Base-by-base conservation (phyloP, 1,140 invertebrate genomes). In the Homarus americanus region DNA sequence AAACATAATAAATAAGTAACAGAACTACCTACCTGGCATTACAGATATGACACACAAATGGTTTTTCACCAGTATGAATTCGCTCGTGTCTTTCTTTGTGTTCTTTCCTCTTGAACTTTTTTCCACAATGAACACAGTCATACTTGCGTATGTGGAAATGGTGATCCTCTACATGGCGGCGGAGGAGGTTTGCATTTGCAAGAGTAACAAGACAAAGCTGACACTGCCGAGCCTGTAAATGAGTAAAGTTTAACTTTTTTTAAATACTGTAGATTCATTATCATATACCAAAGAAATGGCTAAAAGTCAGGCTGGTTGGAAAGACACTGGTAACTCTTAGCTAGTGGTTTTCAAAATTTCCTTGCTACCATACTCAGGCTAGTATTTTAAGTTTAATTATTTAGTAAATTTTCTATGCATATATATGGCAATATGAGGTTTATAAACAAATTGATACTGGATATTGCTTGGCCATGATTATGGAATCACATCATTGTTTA, bases 61-160 rank as follows among this genome's bases (percentile, higher is more conserved):
- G 94, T 12, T 96, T 95, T 34, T 96, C 95, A 28, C 96, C 96
- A 36, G 96, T 96, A 93, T 97, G 96, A 2, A 95, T 93, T 24
- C 96, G 95, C 92, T 95, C 93, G 93, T 97, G 97, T 93, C 96
- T 96, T 91, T 96, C 96, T 34, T 96, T 94, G 90, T 96, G 95
- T 95, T 96, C 96, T 76, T 96, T 95, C 92, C 96, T 96, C 0
- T 95, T 95, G 93, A 97, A 97, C 7, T 94, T 94, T 85, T 96
- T 95, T 76, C 95, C 94, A 94, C 96, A 96, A 73, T 94, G 96
- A 93, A 93, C 93, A 93, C 96, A 97, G 63, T 95, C 94, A 93
- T 96, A 96, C 2, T 92, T 92, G 40, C 92, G 89, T 58, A 92
- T 92, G 75, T 92, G 92, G 75, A 88, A 91, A 53, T 91, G 89